Evolutionary conservation across 2,888 invertebrate species (phyloP).

Genomic region (Lasius platythorax): DNA sequence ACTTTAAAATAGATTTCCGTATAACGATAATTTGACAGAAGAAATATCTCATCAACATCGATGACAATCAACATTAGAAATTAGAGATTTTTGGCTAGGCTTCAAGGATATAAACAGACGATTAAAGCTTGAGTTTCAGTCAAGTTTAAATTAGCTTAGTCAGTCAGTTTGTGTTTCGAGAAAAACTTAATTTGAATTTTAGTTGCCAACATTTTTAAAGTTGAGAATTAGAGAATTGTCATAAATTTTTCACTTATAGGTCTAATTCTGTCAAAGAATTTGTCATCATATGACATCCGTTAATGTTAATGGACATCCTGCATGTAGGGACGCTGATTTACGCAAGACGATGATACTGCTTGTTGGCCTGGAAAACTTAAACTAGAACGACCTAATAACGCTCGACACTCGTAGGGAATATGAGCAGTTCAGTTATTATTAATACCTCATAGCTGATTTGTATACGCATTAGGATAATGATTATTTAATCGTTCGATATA

Average conservation of each 20-base stretch:
- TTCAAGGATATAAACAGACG: constrained; percentile 3
- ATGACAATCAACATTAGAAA: background rate
- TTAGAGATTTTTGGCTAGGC: constrained; percentile 15
- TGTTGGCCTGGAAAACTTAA: constrained; percentile 48
- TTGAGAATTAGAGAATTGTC: background rate
- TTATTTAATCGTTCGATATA: constrained; percentile 8
- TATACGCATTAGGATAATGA: background rate
- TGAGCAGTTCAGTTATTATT: constrained; percentile 30
- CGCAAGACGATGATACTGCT: constrained; percentile 28
- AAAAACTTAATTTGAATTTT: background rate
- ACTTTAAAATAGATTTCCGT: constrained; percentile 10
- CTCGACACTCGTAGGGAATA: constrained; percentile 24
- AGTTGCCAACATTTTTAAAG: background rate
- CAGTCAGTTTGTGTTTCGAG: background rate
- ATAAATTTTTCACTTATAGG: background rate
- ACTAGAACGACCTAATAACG: constrained; percentile 44
- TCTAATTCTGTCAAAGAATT: constrained; percentile 11
- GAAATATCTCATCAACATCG: constrained; percentile 2
- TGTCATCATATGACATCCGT: background rate
- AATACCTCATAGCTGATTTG: background rate
- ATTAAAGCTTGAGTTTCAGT: constrained; percentile 7
- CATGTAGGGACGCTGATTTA: constrained; percentile 28
- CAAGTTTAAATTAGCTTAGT: background rate
- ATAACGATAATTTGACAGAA: constrained; percentile 13
- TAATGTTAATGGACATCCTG: background rate